These are phyloP conservation scores for Aphelocoma californica DNA, from an alignment of 2,797 vertebrate genomes.

Conservation along the genomic window DNA sequence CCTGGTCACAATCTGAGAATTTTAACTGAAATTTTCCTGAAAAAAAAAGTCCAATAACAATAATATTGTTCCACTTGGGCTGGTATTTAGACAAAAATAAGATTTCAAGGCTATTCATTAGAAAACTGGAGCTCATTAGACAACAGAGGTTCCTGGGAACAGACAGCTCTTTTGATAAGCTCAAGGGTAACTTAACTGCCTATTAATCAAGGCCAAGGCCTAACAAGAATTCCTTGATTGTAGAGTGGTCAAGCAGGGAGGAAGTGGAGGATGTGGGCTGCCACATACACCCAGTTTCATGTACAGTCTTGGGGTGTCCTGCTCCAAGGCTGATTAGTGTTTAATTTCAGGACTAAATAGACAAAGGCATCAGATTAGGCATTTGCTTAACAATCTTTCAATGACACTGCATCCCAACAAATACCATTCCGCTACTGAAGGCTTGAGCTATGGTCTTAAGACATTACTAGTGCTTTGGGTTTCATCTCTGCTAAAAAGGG, in stretches of 20 bases:
- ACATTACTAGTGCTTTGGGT: background rate
- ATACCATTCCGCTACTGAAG: background rate
- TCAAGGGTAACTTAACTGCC: background rate
- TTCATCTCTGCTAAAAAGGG: background rate
- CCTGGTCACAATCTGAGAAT: background rate
- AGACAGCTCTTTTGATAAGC: background rate
- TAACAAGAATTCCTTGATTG: background rate
- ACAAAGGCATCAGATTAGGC: background rate
- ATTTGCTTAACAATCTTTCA: background rate
- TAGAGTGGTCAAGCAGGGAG: background rate
- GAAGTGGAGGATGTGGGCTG: background rate
- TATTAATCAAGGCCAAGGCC: background rate
- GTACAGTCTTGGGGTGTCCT: background rate
- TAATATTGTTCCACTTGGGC: background rate
- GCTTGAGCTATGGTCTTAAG: background rate
- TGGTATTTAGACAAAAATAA: background rate
- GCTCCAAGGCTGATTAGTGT: background rate
- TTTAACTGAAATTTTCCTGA: background rate
- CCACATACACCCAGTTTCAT: background rate
- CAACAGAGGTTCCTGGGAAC: background rate
- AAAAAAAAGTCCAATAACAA: background rate
- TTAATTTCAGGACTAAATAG: background rate
- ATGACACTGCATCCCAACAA: background rate
- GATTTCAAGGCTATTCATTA: background rate
- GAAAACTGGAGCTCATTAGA: background rate